Base-by-base conservation (phyloP, 2,888 invertebrate species). In the Arctia plantaginis region DNA sequence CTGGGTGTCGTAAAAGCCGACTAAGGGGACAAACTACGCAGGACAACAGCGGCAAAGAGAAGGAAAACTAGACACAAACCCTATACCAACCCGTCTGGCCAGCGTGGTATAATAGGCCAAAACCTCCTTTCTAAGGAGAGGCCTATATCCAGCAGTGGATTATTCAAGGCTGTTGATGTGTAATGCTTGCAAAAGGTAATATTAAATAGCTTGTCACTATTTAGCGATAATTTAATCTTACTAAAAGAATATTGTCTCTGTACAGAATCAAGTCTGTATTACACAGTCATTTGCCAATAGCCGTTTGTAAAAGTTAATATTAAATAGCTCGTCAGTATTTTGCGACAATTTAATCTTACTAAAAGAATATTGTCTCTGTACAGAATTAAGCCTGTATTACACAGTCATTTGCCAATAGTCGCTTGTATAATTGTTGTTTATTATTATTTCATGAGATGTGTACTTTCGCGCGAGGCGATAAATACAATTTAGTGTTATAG, bases 361-460 rank as follows among this genome's bases (percentile, higher is more conserved):
- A 6, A 30, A 62, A 30, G 18, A 18, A 62, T 18, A 30, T 7
- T 30, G 62, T 30, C 18, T 62, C 6, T 35, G 30, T 62, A 62
- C 23, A 33, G 65, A 30, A 59, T 70, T 8, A 8, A 30, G 30
- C 27, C 30, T 77, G 73, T 79, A 80, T 83, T 84, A 82, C 68
- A 73, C 71, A 77, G 70, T 81, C 65, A 78, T 86, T 84, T 33
- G 44, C 27, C 67, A 39, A 18, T 55, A 73, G 68, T 59, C 66
- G 33, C 35, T 55, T 65, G 51, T 82, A 82, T 81, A 80, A 77
- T 76, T 80, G n/a, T 55, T 8, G 8, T 41, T 82, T 84, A 87
- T 89, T 87, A 88, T 86, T 89, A 87, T 89, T 90, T 89, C 88
- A 88, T 87, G 89, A 87, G 87, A 88, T 86, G 86, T 86, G 85